Percentiles rank a stretch among this genome's conserved stretches.
These are phyloP conservation scores for Mohoua ochrocephala DNA, from an alignment of 2,113 vertebrate genomes.

Conservation along the genomic window DNA sequence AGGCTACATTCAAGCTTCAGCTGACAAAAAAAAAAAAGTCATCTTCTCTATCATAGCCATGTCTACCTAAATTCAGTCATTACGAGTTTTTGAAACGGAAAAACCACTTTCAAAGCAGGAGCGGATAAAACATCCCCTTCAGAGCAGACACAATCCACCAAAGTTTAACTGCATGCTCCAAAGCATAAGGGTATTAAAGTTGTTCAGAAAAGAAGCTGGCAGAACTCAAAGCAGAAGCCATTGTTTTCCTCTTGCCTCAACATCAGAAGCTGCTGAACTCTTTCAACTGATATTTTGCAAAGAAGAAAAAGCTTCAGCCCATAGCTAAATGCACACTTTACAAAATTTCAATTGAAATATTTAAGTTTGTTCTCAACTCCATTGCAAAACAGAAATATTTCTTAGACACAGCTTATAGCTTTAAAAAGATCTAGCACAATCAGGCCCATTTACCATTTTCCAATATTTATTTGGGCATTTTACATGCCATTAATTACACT, in stretches of 20 bases:
- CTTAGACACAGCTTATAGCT: background rate
- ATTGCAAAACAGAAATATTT: background rate
- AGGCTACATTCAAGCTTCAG: background rate
- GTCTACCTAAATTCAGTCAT: background rate
- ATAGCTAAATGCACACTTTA: background rate
- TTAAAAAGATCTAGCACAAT: background rate
- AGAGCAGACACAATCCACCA: background rate
- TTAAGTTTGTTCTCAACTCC: background rate
- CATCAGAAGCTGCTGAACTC: background rate
- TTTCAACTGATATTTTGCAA: background rate
- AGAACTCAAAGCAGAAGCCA: conserved; percentile 26
- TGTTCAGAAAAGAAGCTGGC: conserved; percentile 5
- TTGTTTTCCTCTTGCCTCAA: conserved; percentile 16
- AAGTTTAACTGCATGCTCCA: conserved; percentile 23
- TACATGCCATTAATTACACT: background rate
- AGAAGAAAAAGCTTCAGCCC: background rate
- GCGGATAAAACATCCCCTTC: background rate
- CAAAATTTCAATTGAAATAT: background rate
- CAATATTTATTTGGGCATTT: background rate
- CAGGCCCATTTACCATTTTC: background rate
- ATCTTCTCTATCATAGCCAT: background rate
- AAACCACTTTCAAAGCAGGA: background rate
- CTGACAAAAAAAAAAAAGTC: background rate
- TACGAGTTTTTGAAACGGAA: background rate
- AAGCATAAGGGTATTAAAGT: background rate